A percentile compares a stretch with the other conserved stretches of the same genome.
Conservation (phyloP, 2,888 invertebrate genomes). For the Nemoura dubitans region DNA sequence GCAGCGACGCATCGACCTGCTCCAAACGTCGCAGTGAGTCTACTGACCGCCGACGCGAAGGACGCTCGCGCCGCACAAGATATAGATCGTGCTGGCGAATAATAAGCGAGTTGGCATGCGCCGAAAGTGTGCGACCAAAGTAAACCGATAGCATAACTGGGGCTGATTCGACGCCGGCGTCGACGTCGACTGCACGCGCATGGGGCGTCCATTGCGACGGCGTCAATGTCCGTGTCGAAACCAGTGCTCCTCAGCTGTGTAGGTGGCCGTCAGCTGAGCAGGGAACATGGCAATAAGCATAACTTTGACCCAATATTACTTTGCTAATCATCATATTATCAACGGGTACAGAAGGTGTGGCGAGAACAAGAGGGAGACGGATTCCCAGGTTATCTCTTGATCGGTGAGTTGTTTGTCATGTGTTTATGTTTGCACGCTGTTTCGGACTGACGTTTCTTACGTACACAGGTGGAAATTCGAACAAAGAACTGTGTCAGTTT, state of each 20-base stretch:
- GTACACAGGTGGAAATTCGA: neutral
- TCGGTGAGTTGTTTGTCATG: neutral
- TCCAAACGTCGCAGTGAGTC: neutral
- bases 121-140: conserved; percentile 22
- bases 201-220: neutral
- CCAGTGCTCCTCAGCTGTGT: conserved; percentile 2
- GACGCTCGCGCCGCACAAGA: neutral
- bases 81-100: neutral
- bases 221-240: neutral
- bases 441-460: neutral
- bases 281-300: conserved; percentile 9
- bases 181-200: neutral
- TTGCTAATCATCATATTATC: neutral
- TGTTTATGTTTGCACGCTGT: neutral
- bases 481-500: neutral
- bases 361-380: neutral
- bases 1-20: neutral
- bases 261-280: conserved; percentile 16
- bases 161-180: conserved; percentile 19
- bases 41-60: neutral
- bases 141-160: conserved; percentile 31
- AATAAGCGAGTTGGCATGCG: conserved; percentile 26
- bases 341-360: neutral
- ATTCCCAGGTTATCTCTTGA: neutral
- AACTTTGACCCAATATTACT: neutral